A percentile compares a stretch with the other conserved stretches of the same genome.
phyloP scores from a whole-genome alignment of 2,797 vertebrate species.

The Neomorphus geoffroyi region DNA sequence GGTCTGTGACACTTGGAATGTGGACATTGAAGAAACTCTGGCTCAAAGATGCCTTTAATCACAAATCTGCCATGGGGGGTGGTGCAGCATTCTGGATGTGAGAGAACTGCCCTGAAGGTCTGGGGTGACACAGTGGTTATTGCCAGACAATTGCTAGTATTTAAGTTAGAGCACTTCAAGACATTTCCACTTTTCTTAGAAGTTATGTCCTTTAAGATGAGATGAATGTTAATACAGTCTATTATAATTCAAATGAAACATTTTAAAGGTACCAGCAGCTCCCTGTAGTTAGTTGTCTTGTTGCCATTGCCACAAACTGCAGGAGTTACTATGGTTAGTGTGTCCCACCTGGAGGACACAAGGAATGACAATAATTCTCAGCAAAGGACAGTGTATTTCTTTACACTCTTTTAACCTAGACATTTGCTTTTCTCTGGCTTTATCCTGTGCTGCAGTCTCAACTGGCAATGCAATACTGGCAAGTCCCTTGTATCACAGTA shows the following conservation, averaged over 20 bases:
- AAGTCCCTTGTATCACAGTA: background rate
- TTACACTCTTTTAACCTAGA: background rate
- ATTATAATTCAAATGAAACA: background rate
- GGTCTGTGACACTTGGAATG: background rate
- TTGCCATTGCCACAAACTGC: background rate
- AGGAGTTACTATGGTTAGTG: background rate
- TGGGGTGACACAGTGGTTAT: background rate
- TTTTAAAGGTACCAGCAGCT: background rate
- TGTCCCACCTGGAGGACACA: background rate
- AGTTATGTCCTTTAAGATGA: background rate
- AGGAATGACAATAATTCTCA: background rate
- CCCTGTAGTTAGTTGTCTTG: background rate
- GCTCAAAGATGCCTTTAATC: background rate
- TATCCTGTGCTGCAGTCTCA: background rate
- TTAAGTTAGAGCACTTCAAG: background rate
- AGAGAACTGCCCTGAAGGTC: background rate
- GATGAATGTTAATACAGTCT: background rate
- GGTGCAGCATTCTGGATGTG: fast-evolving
- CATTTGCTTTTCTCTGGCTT: background rate
- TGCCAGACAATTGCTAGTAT: background rate
- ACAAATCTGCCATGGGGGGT: fast-evolving
- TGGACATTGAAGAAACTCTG: background rate
- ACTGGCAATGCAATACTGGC: background rate
- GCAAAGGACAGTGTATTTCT: background rate
- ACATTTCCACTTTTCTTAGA: background rate